Percentiles rank a stretch among this genome's conserved stretches.
Conservation (phyloP, 2,888 invertebrate genomes). For the Oxycera nigricornis region DNA sequence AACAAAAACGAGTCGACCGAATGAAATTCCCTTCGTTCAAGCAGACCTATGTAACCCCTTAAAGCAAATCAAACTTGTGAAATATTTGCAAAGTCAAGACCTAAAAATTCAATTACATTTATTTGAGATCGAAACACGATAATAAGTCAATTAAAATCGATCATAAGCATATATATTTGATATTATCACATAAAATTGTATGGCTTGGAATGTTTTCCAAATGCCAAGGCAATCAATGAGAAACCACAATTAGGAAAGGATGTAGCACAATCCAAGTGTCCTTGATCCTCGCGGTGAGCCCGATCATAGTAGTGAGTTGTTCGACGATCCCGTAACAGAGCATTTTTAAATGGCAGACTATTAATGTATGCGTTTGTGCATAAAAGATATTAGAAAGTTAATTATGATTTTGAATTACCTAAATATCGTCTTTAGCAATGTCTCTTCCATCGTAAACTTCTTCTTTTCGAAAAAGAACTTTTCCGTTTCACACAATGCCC, state of each 20-base stretch:
- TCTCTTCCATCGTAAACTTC: not conserved
- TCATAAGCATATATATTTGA: too few relatives aligned
- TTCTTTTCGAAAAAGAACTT: not conserved
- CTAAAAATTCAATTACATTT: too few relatives aligned
- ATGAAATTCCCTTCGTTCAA: too few relatives aligned
- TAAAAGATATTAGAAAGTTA: not conserved
- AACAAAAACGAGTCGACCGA: too few relatives aligned
- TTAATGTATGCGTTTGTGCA: not conserved
- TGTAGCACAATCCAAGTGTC: constrained; percentile 62
- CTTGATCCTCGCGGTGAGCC: not conserved
- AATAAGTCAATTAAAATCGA: too few relatives aligned
- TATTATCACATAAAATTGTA: too few relatives aligned
- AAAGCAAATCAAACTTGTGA: too few relatives aligned
- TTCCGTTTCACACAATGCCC: not conserved
- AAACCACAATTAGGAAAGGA: constrained; percentile 69
- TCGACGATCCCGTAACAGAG: not conserved
- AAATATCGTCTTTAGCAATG: not conserved
- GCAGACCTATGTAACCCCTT: too few relatives aligned
- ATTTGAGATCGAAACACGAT: too few relatives aligned
- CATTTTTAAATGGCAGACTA: not conserved
- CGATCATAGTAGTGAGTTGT: not conserved
- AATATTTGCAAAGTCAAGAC: too few relatives aligned
- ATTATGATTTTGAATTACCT: not conserved
- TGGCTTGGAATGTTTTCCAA: constrained; percentile 65
- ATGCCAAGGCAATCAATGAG: constrained; percentile 74